Evolutionary conservation across 2,888 invertebrate genomes (phyloP).

Genomic region (Gnatocerus cornutus): DNA sequence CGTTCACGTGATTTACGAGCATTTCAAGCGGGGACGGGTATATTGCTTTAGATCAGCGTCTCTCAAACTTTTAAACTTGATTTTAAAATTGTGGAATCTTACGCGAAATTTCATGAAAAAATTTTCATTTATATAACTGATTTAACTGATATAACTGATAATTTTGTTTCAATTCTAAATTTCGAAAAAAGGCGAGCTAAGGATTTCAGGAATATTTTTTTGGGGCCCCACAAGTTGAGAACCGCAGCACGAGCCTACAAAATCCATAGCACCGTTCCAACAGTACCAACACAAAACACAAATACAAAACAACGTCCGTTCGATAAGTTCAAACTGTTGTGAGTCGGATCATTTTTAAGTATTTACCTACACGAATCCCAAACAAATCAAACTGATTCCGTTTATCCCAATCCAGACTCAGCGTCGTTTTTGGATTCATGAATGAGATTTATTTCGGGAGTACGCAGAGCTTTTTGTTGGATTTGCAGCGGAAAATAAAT

Average conservation of each 20-base stretch:
- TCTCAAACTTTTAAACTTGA: too few species aligned
- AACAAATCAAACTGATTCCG: background rate
- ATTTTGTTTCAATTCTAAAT: too few species aligned
- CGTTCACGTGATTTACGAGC: background rate
- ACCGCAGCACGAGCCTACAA: too few species aligned
- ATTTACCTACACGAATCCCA: background rate
- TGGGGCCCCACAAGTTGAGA: too few species aligned
- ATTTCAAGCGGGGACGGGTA: background rate
- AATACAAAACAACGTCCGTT: constrained; percentile 1
- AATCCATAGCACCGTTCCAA: background rate
- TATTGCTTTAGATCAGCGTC: too few species aligned
- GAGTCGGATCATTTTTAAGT: background rate
- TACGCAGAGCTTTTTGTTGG: constrained; percentile 4
- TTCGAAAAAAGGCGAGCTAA: too few species aligned
- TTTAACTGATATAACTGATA: too few species aligned
- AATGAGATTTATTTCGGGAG: constrained; percentile 33
- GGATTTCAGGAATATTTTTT: too few species aligned
- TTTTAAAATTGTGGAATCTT: too few species aligned
- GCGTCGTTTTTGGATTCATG: constrained; percentile 17
- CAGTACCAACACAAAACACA: constrained; percentile 5
- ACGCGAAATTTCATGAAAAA: too few species aligned
- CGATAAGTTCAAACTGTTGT: constrained; percentile 16
- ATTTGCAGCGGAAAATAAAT: constrained; percentile 13
- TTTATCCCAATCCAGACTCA: background rate
- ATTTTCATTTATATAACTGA: too few species aligned